Evolutionary conservation across 2,113 vertebrate genomes (phyloP).

Genomic region (Otocyon megalotis): DNA sequence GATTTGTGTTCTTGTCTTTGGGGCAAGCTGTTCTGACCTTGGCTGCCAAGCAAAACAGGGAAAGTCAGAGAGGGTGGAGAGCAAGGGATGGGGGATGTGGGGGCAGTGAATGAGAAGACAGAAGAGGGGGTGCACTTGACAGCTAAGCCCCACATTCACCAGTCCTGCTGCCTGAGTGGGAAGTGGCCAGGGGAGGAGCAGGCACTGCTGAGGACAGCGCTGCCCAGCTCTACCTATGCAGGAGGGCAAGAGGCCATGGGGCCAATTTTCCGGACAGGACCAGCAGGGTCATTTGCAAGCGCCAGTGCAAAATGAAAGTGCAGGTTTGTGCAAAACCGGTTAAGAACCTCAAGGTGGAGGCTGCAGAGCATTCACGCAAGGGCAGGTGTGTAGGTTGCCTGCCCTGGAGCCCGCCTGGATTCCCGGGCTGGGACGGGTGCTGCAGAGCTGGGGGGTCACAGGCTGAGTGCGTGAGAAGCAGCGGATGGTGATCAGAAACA

Average conservation of each 20-base stretch:
- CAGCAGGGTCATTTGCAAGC: no score
- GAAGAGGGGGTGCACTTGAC: not conserved
- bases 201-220: not conserved
- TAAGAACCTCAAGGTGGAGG: not conserved
- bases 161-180: fast-evolving
- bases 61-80: not conserved
- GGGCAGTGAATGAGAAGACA: not conserved
- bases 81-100: no score
- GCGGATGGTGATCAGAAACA: not conserved
- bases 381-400: fast-evolving
- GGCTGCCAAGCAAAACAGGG: not conserved
- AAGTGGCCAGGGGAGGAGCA: no score
- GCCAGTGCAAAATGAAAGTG: not conserved
- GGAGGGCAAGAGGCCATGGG: not conserved
- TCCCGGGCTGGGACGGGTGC: not conserved
- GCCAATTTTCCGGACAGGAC: not conserved
- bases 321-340: not conserved
- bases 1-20: no score
- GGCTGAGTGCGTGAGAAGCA: not conserved
- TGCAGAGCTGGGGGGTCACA: not conserved
- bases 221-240: fast-evolving
- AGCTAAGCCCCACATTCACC: not conserved
- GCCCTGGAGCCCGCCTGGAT: fast-evolving
- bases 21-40: not conserved
- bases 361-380: not conserved